Conservation (phyloP, 2,888 invertebrate species). For the Agriopis leucophaearia region DNA sequence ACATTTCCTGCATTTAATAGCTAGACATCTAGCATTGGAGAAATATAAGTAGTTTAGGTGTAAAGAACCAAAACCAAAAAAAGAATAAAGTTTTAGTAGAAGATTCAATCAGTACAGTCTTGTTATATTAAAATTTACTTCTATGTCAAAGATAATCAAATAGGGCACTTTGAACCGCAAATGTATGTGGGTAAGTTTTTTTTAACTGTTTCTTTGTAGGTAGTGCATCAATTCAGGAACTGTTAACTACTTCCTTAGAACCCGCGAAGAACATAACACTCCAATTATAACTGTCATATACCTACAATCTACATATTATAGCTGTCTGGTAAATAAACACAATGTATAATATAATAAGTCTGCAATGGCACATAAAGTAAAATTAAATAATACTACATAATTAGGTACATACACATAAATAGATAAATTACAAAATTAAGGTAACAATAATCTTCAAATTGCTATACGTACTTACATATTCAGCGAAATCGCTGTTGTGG, state of each 20-base stretch:
- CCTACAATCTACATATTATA: neutral
- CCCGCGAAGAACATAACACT: neutral
- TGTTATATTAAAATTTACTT: neutral
- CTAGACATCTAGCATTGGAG: conserved; percentile 1
- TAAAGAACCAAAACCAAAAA: neutral
- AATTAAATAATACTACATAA: neutral
- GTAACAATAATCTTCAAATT: conserved; percentile 25
- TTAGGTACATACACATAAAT: conserved; percentile 6
- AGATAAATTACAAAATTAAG: conserved; percentile 6
- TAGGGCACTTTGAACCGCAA: neutral
- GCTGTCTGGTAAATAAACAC: neutral
- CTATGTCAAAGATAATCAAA: neutral
- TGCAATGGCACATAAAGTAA: conserved; percentile 5
- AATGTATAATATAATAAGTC: neutral
- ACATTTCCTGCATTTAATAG: neutral
- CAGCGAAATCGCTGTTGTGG: conserved; percentile 70
- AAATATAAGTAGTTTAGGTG: neutral
- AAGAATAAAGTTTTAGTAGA: neutral
- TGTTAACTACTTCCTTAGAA: neutral
- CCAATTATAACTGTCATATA: neutral
- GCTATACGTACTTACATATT: conserved; percentile 64
- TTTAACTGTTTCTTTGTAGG: too few species aligned
- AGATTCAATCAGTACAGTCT: neutral
- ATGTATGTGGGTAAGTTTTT: neutral
- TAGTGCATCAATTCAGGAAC: too few species aligned